Evolutionary conservation across 2,113 vertebrate species (phyloP).

Genomic region (Azemiops feae): DNA sequence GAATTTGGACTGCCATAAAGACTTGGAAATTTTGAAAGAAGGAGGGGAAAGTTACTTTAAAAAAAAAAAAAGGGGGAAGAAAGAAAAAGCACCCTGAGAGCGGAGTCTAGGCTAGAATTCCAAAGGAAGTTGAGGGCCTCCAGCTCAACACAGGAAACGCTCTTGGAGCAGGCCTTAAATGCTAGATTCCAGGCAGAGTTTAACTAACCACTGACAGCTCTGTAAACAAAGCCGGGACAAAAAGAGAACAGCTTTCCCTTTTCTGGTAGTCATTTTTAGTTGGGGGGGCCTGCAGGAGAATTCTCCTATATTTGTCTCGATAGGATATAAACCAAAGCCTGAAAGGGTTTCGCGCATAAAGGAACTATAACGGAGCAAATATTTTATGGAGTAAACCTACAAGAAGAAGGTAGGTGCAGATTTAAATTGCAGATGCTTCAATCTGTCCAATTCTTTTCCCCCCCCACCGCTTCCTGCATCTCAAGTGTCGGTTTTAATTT

Average conservation of each 20-base stretch:
- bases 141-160: constrained; percentile 77
- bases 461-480: background rate
- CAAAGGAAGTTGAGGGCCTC: constrained; percentile 78
- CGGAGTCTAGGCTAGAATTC: constrained; percentile 64
- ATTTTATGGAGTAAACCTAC: constrained; percentile 70
- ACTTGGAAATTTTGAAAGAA: constrained; percentile 56
- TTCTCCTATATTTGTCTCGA: constrained; percentile 68
- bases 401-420: constrained; percentile 68
- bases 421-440: constrained; percentile 6
- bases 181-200: constrained; percentile 82
- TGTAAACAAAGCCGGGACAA: constrained; percentile 78
- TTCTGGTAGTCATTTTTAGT: constrained; percentile 79
- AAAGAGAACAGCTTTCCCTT: constrained; percentile 78
- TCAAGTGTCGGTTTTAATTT: constrained; percentile 31
- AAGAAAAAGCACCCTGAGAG: constrained; percentile 42
- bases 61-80: background rate
- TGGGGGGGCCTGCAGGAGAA: constrained; percentile 74
- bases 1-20: constrained; percentile 14
- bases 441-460: background rate
- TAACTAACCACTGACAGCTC: constrained; percentile 84
- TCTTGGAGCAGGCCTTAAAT: constrained; percentile 77
- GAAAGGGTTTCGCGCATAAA: constrained; percentile 65
- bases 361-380: constrained; percentile 60
- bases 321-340: constrained; percentile 63
- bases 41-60: background rate